These are phyloP conservation scores for Pachyseris speciosa DNA, from an alignment of 64 coral and sea anemone species.

Conservation along the genomic window DNA sequence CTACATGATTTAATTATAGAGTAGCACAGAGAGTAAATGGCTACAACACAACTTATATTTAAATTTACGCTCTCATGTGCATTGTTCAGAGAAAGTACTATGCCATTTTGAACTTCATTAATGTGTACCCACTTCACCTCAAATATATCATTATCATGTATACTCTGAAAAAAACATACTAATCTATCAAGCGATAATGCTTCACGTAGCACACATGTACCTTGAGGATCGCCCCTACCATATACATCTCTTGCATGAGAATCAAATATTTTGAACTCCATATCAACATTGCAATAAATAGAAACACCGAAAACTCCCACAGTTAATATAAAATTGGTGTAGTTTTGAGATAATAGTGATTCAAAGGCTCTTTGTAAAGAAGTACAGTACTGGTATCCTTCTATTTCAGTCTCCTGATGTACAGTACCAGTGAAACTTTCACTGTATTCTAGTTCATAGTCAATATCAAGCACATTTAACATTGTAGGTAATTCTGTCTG, in stretches of 20 bases:
- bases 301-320: slow-evolving; percentile 16
- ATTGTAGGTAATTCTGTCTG: too few species aligned
- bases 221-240: too few species aligned
- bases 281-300: slow-evolving; percentile 2
- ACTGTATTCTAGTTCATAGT: slow-evolving; percentile 67
- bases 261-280: too few species aligned
- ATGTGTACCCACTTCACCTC: slow-evolving; percentile 35
- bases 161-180: slow-evolving; percentile 33
- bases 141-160: slow-evolving; percentile 41
- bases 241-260: too few species aligned
- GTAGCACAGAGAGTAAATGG: too few species aligned
- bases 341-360: slow-evolving; percentile 59
- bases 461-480: too few species aligned
- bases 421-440: slow-evolving; percentile 62
- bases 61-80: background rate
- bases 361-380: slow-evolving; percentile 65
- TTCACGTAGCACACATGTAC: too few species aligned
- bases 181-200: too few species aligned
- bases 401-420: slow-evolving; percentile 29
- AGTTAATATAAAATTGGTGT: slow-evolving; percentile 45
- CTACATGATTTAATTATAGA: too few species aligned
- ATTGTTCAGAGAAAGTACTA: too few species aligned
- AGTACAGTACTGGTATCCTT: slow-evolving; percentile 58
- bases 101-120: background rate
- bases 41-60: too few species aligned